Evolutionary conservation across 2,797 vertebrate species (phyloP).

Genomic region (Scleropages formosus): DNA sequence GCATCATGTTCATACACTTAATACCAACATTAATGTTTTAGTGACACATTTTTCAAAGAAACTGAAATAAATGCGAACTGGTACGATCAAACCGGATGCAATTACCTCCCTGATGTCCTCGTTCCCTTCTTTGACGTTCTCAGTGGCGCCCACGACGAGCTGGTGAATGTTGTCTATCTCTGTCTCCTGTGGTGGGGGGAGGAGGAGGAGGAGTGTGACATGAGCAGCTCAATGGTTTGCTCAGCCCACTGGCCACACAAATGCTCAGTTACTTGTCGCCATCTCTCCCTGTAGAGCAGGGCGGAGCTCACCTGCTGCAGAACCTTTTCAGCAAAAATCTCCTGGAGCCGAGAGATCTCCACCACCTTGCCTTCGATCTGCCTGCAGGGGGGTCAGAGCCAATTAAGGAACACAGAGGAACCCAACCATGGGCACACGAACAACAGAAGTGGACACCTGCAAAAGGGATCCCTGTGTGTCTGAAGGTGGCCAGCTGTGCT

Average conservation of each 20-base stretch:
- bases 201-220: background rate
- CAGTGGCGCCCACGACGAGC: conserved; percentile 93
- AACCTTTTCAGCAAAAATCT: conserved; percentile 97
- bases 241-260: no score
- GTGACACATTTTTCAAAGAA: no score
- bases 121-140: conserved; percentile 97
- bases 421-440: no score
- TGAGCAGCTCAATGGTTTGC: no score
- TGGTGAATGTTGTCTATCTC: conserved; percentile 95
- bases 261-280: no score
- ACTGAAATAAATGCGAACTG: no score
- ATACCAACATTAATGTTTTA: no score
- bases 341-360: conserved; percentile 95
- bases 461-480: background rate
- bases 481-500: background rate
- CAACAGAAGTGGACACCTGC: background rate
- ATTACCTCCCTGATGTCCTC: conserved; percentile 95
- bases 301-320: conserved; percentile 80
- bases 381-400: conserved; percentile 57
- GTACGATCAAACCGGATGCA: background rate
- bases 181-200: conserved; percentile 75
- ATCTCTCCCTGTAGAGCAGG: background rate
- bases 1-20: background rate
- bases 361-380: conserved; percentile 98
- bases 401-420: no score